Evolutionary conservation across 2,113 vertebrate genomes (phyloP), one percentile per base, ranked within the genome.

Genomic region (Lepus americanus): DNA sequence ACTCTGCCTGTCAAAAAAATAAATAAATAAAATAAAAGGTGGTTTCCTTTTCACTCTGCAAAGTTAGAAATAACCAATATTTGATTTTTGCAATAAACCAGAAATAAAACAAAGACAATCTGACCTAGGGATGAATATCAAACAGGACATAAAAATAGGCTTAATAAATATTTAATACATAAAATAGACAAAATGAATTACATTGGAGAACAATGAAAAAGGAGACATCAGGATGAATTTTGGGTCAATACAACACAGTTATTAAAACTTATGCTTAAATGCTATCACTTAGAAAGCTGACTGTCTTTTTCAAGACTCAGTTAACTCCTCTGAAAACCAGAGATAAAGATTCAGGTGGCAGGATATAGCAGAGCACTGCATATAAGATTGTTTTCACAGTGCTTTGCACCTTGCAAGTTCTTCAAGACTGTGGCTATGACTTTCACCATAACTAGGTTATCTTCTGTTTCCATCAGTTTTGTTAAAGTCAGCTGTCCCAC

Each of bases 191-290:
- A 93, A 88, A 70, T 0, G 44, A 79, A 44, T 12, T 89, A 19
- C 9, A 83, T 79, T 89, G 53, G 31, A 10, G 36, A 95, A 95
- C 49, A 16, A 55, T 20, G 9, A 13, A 64, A 90, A 63, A n/a
- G 31, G 6, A 72, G 19, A 27, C 17, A 87, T 51, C 6, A 31
- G 5, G 29, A 69, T 86, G 2, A 70, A 74, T 82, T 95, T 33
- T 9, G 66, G 23, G 27, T 69, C 22, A 74, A 76, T 36, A 64
- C 3, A 88, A 76, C 11, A 69, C 81, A 83, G 67, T 85, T 9
- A 74, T 94, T 81, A 91, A 91, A 79, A 79, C 2, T 59, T 51
- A 83, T 8, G 61, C 74, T 92, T 84, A 67, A 94, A 72, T 63
- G 27, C 23, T 84, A 59, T 33, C 6, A 76, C 33, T 80, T 87